Evolutionary conservation across 1,140 invertebrate species (phyloP).

Genomic region (Acromyrmex echinatior): DNA sequence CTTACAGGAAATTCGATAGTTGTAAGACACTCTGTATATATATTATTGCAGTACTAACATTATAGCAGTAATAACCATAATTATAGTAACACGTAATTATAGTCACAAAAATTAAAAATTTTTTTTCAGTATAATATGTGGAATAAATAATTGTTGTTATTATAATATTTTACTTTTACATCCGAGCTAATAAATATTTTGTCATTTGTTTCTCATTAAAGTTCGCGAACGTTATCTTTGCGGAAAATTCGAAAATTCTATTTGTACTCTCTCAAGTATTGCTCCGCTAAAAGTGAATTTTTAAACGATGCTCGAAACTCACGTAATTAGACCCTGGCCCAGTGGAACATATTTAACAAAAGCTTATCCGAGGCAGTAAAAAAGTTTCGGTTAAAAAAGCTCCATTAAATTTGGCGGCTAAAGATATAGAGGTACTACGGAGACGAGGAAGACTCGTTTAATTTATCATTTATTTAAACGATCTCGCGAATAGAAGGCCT

Average conservation of each 20-base stretch:
- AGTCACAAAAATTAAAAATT: too few relatives aligned
- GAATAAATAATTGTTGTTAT: slow-evolving; percentile 1
- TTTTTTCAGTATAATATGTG: background rate
- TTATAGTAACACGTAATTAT: too few relatives aligned
- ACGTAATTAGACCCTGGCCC: slow-evolving; percentile 74
- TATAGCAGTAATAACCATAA: too few relatives aligned
- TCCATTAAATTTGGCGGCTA: slow-evolving; percentile 80
- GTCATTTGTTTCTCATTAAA: background rate
- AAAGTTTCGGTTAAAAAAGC: slow-evolving; percentile 79
- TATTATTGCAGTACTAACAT: too few relatives aligned
- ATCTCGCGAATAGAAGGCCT: slow-evolving; percentile 69
- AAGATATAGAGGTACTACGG: slow-evolving; percentile 74
- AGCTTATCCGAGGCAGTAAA: slow-evolving; percentile 78
- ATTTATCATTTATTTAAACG: slow-evolving; percentile 84
- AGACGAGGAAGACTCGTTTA: slow-evolving; percentile 77
- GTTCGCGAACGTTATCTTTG: background rate
- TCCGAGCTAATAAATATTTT: background rate
- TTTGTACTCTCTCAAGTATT: background rate
- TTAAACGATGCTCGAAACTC: slow-evolving; percentile 62
- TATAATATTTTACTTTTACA: background rate
- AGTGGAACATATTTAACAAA: slow-evolving; percentile 78
- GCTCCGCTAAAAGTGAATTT: slow-evolving; percentile 31
- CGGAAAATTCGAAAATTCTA: background rate
- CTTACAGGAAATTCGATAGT: too few relatives aligned
- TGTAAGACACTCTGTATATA: too few relatives aligned